A percentile compares a stretch with the other conserved stretches of the same genome.
phyloP scores from a whole-genome alignment of 2,797 vertebrate genomes.

The Heliangelus exortis region DNA sequence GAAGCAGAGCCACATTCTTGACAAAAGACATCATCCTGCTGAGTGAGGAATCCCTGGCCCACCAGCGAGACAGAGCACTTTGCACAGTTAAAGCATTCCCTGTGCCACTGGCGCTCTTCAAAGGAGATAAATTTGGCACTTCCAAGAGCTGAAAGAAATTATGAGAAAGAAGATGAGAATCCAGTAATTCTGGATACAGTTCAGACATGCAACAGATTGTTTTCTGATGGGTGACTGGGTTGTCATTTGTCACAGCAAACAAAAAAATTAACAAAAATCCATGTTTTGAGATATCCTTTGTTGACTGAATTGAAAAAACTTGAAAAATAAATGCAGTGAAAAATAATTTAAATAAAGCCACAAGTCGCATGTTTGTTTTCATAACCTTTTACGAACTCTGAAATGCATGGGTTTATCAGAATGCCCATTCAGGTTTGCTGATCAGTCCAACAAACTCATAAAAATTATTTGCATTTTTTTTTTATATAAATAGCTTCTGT shows the following conservation, averaged over 20 bases:
- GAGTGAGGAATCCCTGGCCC: conserved; percentile 90
- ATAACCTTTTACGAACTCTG: neutral
- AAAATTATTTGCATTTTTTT: neutral
- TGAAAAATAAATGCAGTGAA: neutral
- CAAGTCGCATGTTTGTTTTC: neutral
- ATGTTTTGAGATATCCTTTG: neutral
- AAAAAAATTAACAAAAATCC: neutral
- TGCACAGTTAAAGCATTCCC: conserved; percentile 90
- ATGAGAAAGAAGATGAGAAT: neutral
- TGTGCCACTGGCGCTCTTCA: conserved; percentile 96
- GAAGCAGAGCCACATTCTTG: conserved; percentile 86
- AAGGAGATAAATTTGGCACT: conserved; percentile 93
- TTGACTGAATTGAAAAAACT: neutral
- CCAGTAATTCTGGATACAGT: neutral
- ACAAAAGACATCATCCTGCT: conserved; percentile 87
- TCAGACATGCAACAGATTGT: neutral
- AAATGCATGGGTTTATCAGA: neutral
- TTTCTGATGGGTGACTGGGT: neutral
- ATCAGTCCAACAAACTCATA: neutral
- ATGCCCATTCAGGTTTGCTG: neutral
- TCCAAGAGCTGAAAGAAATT: conserved; percentile 84
- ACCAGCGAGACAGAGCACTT: conserved; percentile 89
- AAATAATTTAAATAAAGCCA: neutral
- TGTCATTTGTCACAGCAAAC: neutral
- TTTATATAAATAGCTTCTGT: neutral